phyloP scores from a whole-genome alignment of 2,888 invertebrate species.

The Orthosia gothica region DNA sequence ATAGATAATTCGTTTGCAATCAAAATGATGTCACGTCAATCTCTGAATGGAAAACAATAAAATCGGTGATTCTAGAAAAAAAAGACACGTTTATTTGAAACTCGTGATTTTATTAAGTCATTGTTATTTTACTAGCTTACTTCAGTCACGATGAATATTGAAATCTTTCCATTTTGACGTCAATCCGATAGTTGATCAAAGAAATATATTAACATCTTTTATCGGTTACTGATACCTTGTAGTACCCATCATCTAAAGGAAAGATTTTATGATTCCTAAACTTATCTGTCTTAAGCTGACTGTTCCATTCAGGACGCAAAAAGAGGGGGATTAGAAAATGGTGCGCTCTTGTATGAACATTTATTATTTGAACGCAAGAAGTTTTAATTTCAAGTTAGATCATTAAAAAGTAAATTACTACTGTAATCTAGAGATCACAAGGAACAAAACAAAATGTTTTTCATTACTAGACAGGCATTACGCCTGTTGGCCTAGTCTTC shows the following conservation, averaged over 20 bases:
- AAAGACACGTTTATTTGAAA: conserved; percentile 7
- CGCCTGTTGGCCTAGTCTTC: no score
- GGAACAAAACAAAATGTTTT: no score
- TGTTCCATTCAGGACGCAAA: not conserved
- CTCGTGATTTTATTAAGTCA: conserved; percentile 34
- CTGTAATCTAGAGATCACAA: no score
- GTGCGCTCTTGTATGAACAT: no score
- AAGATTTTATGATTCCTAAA: not conserved
- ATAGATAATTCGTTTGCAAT: conserved; percentile 37
- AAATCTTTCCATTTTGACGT: conserved; percentile 31
- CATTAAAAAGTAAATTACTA: no score
- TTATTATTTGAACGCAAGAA: no score
- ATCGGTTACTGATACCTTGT: not conserved
- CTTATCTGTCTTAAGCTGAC: not conserved
- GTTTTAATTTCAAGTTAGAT: no score
- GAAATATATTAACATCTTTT: not conserved
- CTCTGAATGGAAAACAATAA: conserved; percentile 31
- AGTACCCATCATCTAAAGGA: not conserved
- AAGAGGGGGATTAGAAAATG: not conserved
- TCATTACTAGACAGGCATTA: no score
- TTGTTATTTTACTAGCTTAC: conserved; percentile 17
- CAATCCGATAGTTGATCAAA: not conserved
- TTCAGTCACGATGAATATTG: conserved; percentile 14
- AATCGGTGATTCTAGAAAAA: conserved; percentile 45
- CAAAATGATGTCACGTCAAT: conserved; percentile 29